phyloP scores from a whole-genome alignment of 2,888 invertebrate species.

The Campoletis raptor region DNA sequence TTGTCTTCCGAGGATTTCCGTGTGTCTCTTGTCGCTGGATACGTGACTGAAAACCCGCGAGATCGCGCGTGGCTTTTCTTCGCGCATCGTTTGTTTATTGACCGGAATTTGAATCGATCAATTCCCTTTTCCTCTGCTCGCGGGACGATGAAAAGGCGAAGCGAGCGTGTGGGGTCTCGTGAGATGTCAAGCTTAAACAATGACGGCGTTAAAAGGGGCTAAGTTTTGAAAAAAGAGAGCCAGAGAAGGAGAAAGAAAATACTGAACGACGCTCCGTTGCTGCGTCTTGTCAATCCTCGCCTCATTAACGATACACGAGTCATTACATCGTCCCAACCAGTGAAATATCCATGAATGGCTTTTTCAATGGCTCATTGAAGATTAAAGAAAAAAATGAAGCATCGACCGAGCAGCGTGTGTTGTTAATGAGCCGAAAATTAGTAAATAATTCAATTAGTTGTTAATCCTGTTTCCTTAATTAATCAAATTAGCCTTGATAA shows the following conservation, averaged over 20 bases:
- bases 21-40: conserved; percentile 6
- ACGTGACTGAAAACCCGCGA: conserved; percentile 41
- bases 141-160: conserved; percentile 33
- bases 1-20: conserved; percentile 52
- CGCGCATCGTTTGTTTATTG: conserved; percentile 36
- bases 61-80: conserved; percentile 52
- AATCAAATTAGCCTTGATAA: neutral
- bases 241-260: neutral
- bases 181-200: conserved; percentile 42
- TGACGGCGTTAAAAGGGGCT: conserved; percentile 27
- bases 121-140: neutral
- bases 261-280: neutral
- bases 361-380: conserved; percentile 15
- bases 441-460: neutral
- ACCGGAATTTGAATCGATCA: conserved; percentile 60
- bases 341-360: neutral
- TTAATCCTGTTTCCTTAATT: neutral
- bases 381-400: conserved; percentile 10
- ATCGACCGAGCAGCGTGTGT: neutral
- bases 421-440: conserved; percentile 14
- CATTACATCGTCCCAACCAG: neutral
- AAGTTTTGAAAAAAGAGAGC: neutral
- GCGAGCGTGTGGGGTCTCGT: conserved; percentile 35
- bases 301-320: conserved; percentile 36
- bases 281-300: neutral